Evolutionary conservation across 2,113 vertebrate genomes (phyloP).

Genomic region (Psittacula cyanocephala): DNA sequence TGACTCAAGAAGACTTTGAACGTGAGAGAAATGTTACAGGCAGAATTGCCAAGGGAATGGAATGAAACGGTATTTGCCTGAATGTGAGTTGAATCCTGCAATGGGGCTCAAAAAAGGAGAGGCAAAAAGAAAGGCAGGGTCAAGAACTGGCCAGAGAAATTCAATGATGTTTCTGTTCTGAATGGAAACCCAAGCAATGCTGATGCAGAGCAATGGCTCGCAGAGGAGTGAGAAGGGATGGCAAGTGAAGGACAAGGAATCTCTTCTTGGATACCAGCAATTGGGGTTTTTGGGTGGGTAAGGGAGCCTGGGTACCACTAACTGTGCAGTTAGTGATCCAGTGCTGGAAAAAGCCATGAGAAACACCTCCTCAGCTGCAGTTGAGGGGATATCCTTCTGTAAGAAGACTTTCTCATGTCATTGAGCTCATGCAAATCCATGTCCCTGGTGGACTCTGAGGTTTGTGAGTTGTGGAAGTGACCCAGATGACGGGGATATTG

Average conservation of each 20-base stretch:
- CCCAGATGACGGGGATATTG: rapidly evolving
- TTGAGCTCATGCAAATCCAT: neutral
- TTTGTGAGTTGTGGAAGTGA: neutral
- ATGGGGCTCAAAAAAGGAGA: neutral
- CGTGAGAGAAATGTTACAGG: neutral
- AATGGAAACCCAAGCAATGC: neutral
- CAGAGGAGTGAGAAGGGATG: neutral
- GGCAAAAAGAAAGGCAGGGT: neutral
- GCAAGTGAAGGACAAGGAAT: neutral
- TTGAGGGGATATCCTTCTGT: neutral
- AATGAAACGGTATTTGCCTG: neutral
- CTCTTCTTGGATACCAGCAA: rapidly evolving
- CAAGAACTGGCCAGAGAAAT: neutral
- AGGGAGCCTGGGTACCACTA: neutral
- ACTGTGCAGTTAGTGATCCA: neutral
- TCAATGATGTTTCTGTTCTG: neutral
- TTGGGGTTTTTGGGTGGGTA: neutral
- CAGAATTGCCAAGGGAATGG: neutral
- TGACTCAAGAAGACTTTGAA: neutral
- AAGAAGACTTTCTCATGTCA: neutral
- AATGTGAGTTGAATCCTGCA: neutral
- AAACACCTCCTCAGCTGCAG: neutral
- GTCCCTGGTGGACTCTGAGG: neutral
- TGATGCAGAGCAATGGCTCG: rapidly evolving
- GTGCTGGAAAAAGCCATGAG: neutral